Percentiles rank a stretch among this genome's conserved stretches.
These are phyloP conservation scores for Dolichotis patagonum DNA, from an alignment of 2,113 vertebrate species.

Conservation along the genomic window DNA sequence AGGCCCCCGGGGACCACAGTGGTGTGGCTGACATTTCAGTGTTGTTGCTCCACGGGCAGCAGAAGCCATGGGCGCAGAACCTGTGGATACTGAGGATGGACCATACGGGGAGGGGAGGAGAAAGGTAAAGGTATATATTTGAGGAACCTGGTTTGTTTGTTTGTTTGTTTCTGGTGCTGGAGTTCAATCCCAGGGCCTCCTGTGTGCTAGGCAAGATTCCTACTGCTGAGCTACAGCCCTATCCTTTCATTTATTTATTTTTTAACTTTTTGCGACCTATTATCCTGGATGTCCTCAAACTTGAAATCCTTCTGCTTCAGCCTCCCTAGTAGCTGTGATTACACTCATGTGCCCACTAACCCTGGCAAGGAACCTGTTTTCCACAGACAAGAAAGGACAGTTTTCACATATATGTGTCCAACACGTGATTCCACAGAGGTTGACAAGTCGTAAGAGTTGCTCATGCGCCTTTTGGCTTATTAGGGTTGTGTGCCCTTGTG, in stretches of 20 bases:
- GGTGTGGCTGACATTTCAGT: neutral
- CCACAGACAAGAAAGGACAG: neutral
- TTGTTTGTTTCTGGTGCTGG: neutral
- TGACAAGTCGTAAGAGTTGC: neutral
- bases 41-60: neutral
- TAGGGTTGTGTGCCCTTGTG: neutral
- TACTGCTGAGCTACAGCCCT: neutral
- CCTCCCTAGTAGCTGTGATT: neutral
- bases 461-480: neutral
- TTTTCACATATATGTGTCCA: neutral
- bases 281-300: neutral
- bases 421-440: neutral
- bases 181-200: neutral
- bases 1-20: neutral
- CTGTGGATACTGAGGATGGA: neutral
- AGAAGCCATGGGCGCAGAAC: neutral
- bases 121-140: neutral
- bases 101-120: neutral
- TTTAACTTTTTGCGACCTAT: neutral
- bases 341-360: neutral
- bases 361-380: neutral
- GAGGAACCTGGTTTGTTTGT: neutral
- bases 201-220: neutral
- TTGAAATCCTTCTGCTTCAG: neutral
- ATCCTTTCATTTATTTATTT: neutral